Base-by-base conservation (phyloP, 2,888 invertebrate genomes). In the Theretra japonica region DNA sequence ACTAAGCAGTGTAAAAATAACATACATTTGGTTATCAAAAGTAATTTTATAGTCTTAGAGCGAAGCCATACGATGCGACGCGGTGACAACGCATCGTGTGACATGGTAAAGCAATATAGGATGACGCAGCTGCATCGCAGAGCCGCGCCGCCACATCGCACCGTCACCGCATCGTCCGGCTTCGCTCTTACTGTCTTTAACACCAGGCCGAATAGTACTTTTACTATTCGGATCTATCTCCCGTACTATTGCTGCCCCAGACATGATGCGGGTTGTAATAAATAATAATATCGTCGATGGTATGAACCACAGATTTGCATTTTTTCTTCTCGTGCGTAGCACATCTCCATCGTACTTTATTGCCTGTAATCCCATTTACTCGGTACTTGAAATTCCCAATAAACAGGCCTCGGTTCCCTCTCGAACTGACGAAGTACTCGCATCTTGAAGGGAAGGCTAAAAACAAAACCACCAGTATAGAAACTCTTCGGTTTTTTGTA, bases 291-390 rank as follows among this genome's bases (percentile, higher is more conserved):
- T 81, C 75, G 2, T 79, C 68, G 0, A 81, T 3, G 3, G 85
- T 84, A 57, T 83, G 81, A 0, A 82, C 75, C 0, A 75, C 41
- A 0, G 85, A 80, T 60, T 73, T 80, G 60, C 87, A 87, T 15
- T 74, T 72, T 0, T 21, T 71, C n/a, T 57, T 76, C 68, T 79
- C 75, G 30, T 85, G 83, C 0, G 80, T 72, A 0, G 82, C 75
- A 71, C 83, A 87, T 0, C 82, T 74, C 86, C 85, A 86, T 59
- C 83, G 71, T 0, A 75, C 71, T 53, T 85, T 86, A 0, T 28
- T 58, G 0, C 73, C 76, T 5, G 74, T 53, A 0, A 48, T 60
- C 4, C 80, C 79, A 23, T 81, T 80, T 5, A 70, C 33, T 4
- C 81, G 77, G 28, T 75, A 85, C 57, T 75, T 83, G 56, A 70